phyloP scores from a whole-genome alignment of 2,113 vertebrate species.

The Epinephelus fuscoguttatus region DNA sequence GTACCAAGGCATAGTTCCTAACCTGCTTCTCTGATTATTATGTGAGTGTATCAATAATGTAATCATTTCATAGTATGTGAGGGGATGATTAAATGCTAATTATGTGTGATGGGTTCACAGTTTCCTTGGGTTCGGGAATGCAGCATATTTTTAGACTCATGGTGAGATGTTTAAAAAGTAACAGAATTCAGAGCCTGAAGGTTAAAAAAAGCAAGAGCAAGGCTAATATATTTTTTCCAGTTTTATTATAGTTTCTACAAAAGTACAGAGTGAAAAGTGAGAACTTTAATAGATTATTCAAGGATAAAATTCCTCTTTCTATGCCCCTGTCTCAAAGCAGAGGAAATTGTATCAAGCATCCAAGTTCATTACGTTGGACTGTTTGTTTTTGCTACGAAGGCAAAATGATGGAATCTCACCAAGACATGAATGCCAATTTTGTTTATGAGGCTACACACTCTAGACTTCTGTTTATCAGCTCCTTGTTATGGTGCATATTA shows the following conservation, averaged over 20 bases:
- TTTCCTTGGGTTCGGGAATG: background rate
- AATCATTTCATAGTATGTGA: background rate
- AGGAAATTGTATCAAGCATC: constrained; percentile 13
- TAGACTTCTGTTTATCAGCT: constrained; percentile 28
- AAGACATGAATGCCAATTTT: constrained; percentile 60
- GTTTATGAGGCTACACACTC: constrained; percentile 40
- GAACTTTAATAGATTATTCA: constrained; percentile 23
- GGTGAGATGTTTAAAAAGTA: background rate
- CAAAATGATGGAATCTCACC: constrained; percentile 40
- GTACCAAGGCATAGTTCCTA: constrained; percentile 10
- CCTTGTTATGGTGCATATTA: constrained; percentile 41
- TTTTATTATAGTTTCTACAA: background rate
- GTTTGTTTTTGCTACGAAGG: constrained; percentile 42
- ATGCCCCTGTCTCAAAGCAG: constrained; percentile 16
- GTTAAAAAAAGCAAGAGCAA: background rate
- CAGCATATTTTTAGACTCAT: background rate
- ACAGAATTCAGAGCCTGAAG: background rate
- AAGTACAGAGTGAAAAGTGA: constrained; percentile 11
- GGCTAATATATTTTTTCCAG: background rate
- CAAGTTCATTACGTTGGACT: constrained; percentile 24
- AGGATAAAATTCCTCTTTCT: constrained; percentile 9
- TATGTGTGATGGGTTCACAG: background rate
- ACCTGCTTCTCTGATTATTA: constrained; percentile 14
- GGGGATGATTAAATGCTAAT: background rate
- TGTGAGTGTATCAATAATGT: background rate